phyloP scores from a whole-genome alignment of 2,113 vertebrate species.

The Hirundichthys speculiger region DNA sequence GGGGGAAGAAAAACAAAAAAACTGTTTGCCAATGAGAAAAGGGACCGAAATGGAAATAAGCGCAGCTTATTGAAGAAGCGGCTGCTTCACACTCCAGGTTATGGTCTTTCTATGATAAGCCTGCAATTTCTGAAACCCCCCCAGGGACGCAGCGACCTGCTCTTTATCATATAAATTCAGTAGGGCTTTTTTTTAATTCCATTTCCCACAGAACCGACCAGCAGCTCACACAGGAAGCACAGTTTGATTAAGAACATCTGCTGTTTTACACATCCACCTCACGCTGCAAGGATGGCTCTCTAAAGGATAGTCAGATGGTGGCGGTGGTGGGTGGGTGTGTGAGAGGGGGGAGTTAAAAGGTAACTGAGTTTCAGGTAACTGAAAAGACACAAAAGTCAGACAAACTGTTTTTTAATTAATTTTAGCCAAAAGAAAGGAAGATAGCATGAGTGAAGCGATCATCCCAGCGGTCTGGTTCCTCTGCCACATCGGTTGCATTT shows the following conservation, averaged over 20 bases:
- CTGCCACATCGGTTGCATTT: neutral
- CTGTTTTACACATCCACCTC: neutral
- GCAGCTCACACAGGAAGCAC: slow-evolving; percentile 7
- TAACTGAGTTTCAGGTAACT: no score
- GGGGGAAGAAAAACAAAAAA: no score
- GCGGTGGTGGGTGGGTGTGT: no score
- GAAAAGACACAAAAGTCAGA: no score
- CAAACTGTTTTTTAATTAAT: no score
- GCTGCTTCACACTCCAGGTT: slow-evolving; percentile 5
- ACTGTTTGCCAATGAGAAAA: neutral
- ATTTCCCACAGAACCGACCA: neutral
- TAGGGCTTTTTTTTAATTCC: slow-evolving; percentile 30
- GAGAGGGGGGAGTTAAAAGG: no score
- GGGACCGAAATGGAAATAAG: slow-evolving; percentile 11
- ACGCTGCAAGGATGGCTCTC: neutral
- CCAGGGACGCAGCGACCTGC: slow-evolving; percentile 3
- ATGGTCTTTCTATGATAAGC: slow-evolving; percentile 9
- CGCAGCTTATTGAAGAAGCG: neutral
- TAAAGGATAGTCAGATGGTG: slow-evolving; percentile 1
- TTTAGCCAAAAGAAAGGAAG: no score
- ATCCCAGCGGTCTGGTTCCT: no score
- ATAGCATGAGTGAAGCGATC: no score
- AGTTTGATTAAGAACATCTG: slow-evolving; percentile 1
- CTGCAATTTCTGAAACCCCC: slow-evolving; percentile 1
- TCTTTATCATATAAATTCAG: slow-evolving; percentile 24